Evolutionary conservation across 2,113 vertebrate species (phyloP).

Genomic region (Symphodus melops): DNA sequence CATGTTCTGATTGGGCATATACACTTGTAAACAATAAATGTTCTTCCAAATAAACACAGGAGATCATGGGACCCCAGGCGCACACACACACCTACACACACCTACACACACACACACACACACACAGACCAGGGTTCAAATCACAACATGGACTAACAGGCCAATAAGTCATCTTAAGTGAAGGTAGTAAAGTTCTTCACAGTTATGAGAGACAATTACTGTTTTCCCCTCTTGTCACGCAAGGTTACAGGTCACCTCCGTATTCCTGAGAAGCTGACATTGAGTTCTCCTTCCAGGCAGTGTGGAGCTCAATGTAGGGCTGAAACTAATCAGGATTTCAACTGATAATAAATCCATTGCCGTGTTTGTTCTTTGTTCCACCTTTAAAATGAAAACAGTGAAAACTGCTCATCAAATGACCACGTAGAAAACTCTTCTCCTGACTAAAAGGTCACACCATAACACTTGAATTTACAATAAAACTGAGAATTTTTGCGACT

Average conservation of each 20-base stretch:
- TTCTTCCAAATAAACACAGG: neutral
- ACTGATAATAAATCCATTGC: neutral
- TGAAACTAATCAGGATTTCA: neutral
- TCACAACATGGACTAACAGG: slow-evolving; percentile 20
- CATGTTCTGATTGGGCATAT: slow-evolving; percentile 21
- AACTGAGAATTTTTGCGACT: too few relatives aligned
- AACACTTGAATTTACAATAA: too few relatives aligned
- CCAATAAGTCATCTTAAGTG: slow-evolving; percentile 42
- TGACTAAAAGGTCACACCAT: too few relatives aligned
- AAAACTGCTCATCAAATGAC: too few relatives aligned
- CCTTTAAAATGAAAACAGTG: too few relatives aligned
- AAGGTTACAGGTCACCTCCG: slow-evolving; percentile 34
- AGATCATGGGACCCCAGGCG: neutral
- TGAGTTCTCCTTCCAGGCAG: neutral
- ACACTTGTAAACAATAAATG: slow-evolving; percentile 57
- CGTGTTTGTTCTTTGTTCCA: too few relatives aligned
- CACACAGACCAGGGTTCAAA: slow-evolving; percentile 1
- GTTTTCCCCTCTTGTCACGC: neutral
- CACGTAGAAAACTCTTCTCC: too few relatives aligned
- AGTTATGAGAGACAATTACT: slow-evolving; percentile 42
- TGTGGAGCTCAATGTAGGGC: neutral
- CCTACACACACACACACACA: neutral
- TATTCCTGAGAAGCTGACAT: neutral
- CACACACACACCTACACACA: too few relatives aligned
- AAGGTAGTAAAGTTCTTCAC: slow-evolving; percentile 27